Percentiles rank a stretch among this genome's conserved stretches.
Conservation (phyloP, 2,797 vertebrate genomes). For the Remorina albescens region DNA sequence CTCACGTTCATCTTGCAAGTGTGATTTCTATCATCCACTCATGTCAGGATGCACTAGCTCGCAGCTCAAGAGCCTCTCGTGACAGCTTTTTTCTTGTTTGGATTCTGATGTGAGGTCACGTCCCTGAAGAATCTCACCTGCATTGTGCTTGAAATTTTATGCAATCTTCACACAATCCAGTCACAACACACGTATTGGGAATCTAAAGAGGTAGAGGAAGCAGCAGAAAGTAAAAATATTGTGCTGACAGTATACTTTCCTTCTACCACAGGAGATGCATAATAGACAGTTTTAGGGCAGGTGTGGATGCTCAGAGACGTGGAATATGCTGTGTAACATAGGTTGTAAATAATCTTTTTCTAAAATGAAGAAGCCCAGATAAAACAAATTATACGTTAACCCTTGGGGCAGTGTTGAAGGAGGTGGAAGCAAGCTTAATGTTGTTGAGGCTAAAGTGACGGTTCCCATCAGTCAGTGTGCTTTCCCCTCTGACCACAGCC, state of each 20-base stretch:
- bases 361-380: conserved; percentile 10
- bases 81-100: conserved; percentile 47
- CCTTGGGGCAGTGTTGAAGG: neutral
- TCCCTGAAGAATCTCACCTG: conserved; percentile 45
- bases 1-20: conserved; percentile 13
- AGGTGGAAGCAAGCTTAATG: conserved; percentile 8
- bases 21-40: conserved; percentile 1
- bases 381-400: conserved; percentile 23
- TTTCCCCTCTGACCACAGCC: conserved; percentile 40
- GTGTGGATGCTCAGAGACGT: conserved; percentile 47
- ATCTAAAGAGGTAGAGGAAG: conserved; percentile 41
- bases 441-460: conserved; percentile 42
- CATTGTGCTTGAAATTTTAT: conserved; percentile 70
- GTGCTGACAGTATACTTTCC: conserved; percentile 68
- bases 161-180: conserved; percentile 68
- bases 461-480: conserved; percentile 3
- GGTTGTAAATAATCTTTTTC: conserved; percentile 19
- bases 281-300: conserved; percentile 63
- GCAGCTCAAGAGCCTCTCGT: conserved; percentile 23
- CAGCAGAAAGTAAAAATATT: conserved; percentile 43
- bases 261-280: conserved; percentile 33
- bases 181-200: conserved; percentile 62
- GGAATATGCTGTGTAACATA: conserved; percentile 24
- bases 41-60: conserved; percentile 5
- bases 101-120: conserved; percentile 56